Evolutionary conservation across 2,113 vertebrate species (phyloP), one percentile per base, ranked within the genome.

Genomic region (Hiodon tergisus): DNA sequence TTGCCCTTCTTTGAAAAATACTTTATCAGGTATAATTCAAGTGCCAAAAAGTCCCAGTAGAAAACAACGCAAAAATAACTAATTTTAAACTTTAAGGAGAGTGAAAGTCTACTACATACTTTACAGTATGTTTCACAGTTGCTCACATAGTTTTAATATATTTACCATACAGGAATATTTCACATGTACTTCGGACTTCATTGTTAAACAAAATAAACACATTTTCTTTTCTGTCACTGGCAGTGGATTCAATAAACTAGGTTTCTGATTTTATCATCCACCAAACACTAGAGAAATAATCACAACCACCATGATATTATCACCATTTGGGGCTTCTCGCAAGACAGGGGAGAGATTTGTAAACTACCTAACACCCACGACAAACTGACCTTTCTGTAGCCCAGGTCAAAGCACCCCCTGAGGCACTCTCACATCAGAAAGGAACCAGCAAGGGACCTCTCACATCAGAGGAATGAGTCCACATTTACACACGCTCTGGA

Each of bases 321-420:
- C 8, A 9, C 48, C 54, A 13, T 54, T 48, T 17, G 72, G 17
- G 61, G 55, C 67, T 55, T 57, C 71, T 17, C 62, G 51, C 78
- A 67, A 79, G 78, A 75, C 77, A 80, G 74, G 76, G 79, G 81
- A 80, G 77, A 66, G 61, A 79, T 79, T 78, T 80, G 72, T 87
- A 84, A 83, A 86, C 75, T 78, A 71, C 66, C 74, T 73, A 73
- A 58, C 72, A 78, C 66, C 78, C 73, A 76, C 83, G 79, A 75
- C 63, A 82, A 73, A 76, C 9, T 86, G 87, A 88, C 85, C 86
- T 85, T 78, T 78, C 68, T 79, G 83, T 87, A 83, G 82, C 82
- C 81, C 74, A 81, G 83, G 84, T 86, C 84, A 82, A 69, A 82
- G 79, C 60, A 10, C 68, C 54, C 73, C 81, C 81, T 73, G 59